phyloP scores from a whole-genome alignment of 2,797 vertebrate species.

The Brachyrhaphis roseni region DNA sequence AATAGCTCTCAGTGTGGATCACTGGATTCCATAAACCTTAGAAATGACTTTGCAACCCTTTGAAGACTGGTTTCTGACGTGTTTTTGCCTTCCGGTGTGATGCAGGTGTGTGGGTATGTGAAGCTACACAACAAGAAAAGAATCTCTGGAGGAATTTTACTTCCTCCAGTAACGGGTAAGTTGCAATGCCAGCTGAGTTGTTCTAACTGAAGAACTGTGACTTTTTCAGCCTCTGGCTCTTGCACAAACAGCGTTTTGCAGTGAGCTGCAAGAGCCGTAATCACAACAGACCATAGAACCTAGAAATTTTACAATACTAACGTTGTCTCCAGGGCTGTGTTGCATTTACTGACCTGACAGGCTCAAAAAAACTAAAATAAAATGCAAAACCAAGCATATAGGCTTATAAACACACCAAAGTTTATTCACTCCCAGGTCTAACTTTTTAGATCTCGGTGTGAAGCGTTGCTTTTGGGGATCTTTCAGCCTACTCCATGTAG shows the following conservation, averaged over 20 bases:
- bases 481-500: not conserved
- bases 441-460: not conserved
- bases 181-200: not conserved
- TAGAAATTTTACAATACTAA: not conserved
- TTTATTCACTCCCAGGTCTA: not conserved
- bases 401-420: not conserved
- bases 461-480: not conserved
- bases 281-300: not conserved
- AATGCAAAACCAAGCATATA: not conserved
- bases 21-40: not conserved
- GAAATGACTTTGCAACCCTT: not conserved
- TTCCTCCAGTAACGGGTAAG: not conserved
- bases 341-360: too few species aligned
- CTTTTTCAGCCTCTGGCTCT: not conserved
- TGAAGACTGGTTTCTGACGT: not conserved
- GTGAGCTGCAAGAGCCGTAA: not conserved
- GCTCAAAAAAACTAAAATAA: not conserved
- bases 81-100: not conserved
- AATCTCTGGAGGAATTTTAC: not conserved
- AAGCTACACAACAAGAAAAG: not conserved
- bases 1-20: not conserved
- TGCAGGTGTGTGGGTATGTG: not conserved
- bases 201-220: not conserved
- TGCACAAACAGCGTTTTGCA: not conserved
- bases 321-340: not conserved